phyloP scores from a whole-genome alignment of 2,797 vertebrate species.

The Toxotes lorentzi region DNA sequence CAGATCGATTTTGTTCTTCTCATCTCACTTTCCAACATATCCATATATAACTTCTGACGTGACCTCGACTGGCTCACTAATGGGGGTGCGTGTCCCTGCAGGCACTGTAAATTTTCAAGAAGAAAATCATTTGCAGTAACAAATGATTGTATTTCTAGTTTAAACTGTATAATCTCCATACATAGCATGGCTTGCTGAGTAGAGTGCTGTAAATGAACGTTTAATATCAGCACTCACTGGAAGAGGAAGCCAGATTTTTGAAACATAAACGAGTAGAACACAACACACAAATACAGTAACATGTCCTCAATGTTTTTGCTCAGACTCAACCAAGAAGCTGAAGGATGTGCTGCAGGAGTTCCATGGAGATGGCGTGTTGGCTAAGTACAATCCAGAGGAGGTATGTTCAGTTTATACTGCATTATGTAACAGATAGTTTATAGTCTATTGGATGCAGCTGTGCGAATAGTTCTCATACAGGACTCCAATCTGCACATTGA shows the following conservation, averaged over 20 bases:
- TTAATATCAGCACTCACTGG: background rate
- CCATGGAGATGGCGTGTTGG: constrained; percentile 93
- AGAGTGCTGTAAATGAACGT: background rate
- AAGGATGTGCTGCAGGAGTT: constrained; percentile 96
- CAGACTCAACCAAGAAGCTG: constrained; percentile 97
- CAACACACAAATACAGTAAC: background rate
- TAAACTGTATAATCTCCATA: background rate
- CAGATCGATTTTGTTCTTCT: too few species aligned
- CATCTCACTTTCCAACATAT: too few species aligned
- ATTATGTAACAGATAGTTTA: constrained; percentile 28
- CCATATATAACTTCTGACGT: background rate
- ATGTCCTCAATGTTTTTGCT: constrained; percentile 52
- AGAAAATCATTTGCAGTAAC: background rate
- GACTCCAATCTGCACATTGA: background rate
- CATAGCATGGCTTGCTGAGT: background rate
- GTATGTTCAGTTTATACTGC: constrained; percentile 81
- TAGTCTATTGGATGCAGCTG: background rate
- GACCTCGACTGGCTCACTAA: background rate
- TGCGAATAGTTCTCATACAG: background rate
- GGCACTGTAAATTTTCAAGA: background rate
- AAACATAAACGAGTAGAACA: background rate
- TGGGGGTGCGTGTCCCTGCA: background rate
- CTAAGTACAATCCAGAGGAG: constrained; percentile 96
- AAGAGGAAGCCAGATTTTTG: background rate
- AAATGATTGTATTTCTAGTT: background rate